Evolutionary conservation across 23 tunicate genomes (phyloP).

Genomic region (Phallusia fumigata): DNA sequence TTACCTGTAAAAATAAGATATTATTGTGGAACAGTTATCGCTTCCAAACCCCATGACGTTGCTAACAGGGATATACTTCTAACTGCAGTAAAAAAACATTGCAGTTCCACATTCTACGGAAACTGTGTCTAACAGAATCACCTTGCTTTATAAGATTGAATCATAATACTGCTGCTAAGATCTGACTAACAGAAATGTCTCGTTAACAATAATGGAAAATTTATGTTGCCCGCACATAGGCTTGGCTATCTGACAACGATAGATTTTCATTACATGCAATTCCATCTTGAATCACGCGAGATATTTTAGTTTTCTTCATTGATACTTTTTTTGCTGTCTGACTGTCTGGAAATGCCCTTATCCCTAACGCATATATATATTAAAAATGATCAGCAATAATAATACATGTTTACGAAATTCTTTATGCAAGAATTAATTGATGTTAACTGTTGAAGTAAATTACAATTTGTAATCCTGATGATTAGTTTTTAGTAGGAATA

Average conservation of each 20-base stretch:
- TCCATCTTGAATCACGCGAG: constrained; percentile 5
- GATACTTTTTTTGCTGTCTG: constrained; percentile 1
- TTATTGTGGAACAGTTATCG: not conserved
- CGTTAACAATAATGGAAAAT: constrained; percentile 10
- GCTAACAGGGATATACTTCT: not conserved
- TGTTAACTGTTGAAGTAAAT: too few relatives aligned
- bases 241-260: not conserved
- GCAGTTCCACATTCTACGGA: not conserved
- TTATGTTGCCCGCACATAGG: not conserved
- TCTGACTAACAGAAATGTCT: constrained; percentile 14
- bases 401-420: too few relatives aligned
- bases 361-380: too few relatives aligned
- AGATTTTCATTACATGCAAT: constrained; percentile 16
- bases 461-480: too few relatives aligned
- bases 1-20: too few relatives aligned
- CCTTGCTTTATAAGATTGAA: not conserved
- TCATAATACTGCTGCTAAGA: constrained; percentile 10
- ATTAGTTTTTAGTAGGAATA: too few relatives aligned
- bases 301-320: constrained; percentile 3
- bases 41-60: not conserved
- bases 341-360: too few relatives aligned
- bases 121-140: constrained; percentile 15
- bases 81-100: not conserved
- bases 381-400: too few relatives aligned
- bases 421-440: too few relatives aligned